Percentiles rank a stretch among this genome's conserved stretches.
Conservation (phyloP, 1,140 invertebrate genomes). For the Phymorhynchus buccinoides region DNA sequence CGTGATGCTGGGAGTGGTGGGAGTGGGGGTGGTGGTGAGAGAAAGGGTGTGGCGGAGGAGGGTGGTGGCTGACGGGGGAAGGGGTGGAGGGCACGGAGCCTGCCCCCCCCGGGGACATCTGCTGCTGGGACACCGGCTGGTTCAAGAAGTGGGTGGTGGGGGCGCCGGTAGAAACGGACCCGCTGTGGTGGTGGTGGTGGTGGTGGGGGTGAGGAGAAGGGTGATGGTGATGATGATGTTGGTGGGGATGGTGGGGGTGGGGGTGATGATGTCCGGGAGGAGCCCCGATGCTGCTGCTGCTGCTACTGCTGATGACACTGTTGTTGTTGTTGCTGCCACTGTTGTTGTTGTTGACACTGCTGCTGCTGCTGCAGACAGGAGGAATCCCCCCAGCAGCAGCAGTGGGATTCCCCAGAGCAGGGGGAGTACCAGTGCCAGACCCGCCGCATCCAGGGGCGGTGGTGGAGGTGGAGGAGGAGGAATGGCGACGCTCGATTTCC, state of each 20-base stretch:
- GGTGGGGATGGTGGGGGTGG: background rate
- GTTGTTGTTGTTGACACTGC: slow-evolving; percentile 15
- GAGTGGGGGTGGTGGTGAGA: slow-evolving; percentile 38
- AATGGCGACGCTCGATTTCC: slow-evolving; percentile 21
- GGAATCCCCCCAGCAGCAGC: background rate
- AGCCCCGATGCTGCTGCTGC: background rate
- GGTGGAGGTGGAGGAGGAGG: background rate
- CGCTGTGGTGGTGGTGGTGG: background rate
- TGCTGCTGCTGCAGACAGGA: background rate
- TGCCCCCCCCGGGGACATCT: background rate
- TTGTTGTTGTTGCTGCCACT: slow-evolving; percentile 35
- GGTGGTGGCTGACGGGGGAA: slow-evolving; percentile 35
- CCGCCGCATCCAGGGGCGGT: too few species aligned
- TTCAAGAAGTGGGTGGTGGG: background rate
- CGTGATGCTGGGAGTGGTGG: slow-evolving; percentile 34
- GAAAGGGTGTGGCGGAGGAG: background rate
- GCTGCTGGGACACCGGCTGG: background rate
- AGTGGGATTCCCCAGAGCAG: background rate
- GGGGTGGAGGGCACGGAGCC: background rate
- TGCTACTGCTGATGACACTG: background rate
- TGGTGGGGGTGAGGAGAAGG: background rate
- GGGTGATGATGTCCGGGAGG: background rate
- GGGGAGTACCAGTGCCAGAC: too few species aligned
- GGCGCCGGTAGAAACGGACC: background rate
- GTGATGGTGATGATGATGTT: background rate